Evolutionary conservation across 37 sponge, comb jelly and placozoan species (phyloP).

Genomic region (Beroe ovata): DNA sequence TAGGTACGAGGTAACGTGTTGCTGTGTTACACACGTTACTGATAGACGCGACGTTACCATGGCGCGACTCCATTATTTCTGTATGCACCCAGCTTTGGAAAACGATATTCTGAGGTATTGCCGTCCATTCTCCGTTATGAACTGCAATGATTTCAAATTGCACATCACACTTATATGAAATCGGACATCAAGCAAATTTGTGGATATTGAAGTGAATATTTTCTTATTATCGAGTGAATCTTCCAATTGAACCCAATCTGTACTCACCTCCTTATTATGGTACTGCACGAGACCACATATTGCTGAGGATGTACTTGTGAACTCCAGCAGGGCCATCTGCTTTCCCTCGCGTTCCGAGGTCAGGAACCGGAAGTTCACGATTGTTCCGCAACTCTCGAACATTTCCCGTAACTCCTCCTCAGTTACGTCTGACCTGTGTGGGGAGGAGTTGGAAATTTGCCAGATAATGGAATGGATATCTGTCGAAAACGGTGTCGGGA

Average conservation of each 20-base stretch:
- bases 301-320: slow-evolving; percentile 37
- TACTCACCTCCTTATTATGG: slow-evolving; percentile 59
- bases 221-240: no score
- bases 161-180: not conserved
- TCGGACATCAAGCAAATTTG: no score
- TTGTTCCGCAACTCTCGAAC: slow-evolving; percentile 55
- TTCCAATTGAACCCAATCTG: no score
- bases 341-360: slow-evolving; percentile 33
- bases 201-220: no score
- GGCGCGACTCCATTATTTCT: not conserved
- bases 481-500: no score
- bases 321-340: slow-evolving; percentile 66
- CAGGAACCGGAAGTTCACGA: slow-evolving; percentile 63
- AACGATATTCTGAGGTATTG: slow-evolving; percentile 63
- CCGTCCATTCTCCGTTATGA: slow-evolving; percentile 38
- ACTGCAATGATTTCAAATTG: not conserved
- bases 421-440: slow-evolving; percentile 40
- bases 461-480: no score
- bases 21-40: not conserved
- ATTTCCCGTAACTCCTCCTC: slow-evolving; percentile 26
- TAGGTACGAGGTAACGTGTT: not conserved
- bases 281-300: slow-evolving; percentile 62
- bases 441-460: no score
- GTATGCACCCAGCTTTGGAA: slow-evolving; percentile 59
- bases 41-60: not conserved